Evolutionary conservation across 2,113 vertebrate genomes (phyloP), one percentile per base, ranked within the genome.

Genomic region (Puffinus mauretanicus): DNA sequence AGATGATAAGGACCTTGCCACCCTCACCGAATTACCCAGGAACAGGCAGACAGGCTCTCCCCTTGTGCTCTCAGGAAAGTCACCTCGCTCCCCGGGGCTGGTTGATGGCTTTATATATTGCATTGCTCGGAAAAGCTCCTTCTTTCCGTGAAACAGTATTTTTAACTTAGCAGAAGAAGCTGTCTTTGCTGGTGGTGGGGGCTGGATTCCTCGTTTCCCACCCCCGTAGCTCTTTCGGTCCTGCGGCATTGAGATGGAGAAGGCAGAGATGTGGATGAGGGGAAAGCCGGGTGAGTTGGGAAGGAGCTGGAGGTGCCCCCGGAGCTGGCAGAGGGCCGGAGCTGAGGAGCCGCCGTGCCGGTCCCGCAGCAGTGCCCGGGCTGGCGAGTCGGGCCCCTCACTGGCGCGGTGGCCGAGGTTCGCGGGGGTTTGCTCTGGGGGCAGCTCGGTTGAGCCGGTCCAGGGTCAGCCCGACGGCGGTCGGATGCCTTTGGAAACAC

Each of bases 331-430:
- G n/a, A 16, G 40, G 11, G 60, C 21, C 1, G 24, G 71, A 15
- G 36, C 44, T 16, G 27, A 46, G 62, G 58, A 91, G 67, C 62
- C 11, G 12, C 72, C 6, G 0, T 26, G 52, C 0, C 0, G 11
- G 51, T 51, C 32, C 65, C 1, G 0, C 0, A 3, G 69, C 1
- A 1, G 60, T 29, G 61, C 61, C 22, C 4, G 16, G 82, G 60
- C 47, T 7, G 36, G 47, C 9, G 2, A 4, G 47, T 36, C 4
- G 10, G 6, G 9, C 70, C 22, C 4, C 6, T 21, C 11, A n/a
- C 40, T 34, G 44, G 34, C 2, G 14, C 49, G 34, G n/a, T 7
- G 30, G 3, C 12, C 1, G 9, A 1, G 72, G 20, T 77, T 7
- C 49, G 61, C 14, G 64, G 10, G 29, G 52, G 13, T 83, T 78